A percentile compares a stretch with the other conserved stretches of the same genome.
Evolutionary conservation across 2,888 invertebrate genomes (phyloP).

Genomic region (Coenonympha glycerion): DNA sequence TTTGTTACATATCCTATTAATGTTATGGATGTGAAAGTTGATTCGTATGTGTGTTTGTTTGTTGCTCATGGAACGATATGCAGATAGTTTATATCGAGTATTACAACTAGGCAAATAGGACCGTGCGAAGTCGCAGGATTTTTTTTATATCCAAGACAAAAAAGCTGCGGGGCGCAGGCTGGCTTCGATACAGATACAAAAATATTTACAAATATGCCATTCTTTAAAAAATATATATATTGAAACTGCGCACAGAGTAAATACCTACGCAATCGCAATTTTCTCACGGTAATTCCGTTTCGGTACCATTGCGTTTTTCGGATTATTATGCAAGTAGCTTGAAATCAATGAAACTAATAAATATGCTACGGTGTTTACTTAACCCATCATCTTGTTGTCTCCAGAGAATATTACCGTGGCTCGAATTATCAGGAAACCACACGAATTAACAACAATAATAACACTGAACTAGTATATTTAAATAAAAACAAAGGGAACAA

Average conservation of each 20-base stretch:
- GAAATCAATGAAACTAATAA: conserved; percentile 15
- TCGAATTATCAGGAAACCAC: not conserved
- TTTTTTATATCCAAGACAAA: no score
- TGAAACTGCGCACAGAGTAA: not conserved
- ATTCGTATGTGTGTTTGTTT: no score
- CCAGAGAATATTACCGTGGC: conserved; percentile 2
- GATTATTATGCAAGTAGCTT: conserved; percentile 20
- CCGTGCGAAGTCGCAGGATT: no score
- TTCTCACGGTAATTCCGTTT: conserved; percentile 27
- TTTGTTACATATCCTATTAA: no score
- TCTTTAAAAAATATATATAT: not conserved
- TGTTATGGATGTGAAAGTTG: no score
- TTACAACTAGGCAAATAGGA: no score
- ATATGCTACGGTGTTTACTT: conserved; percentile 10
- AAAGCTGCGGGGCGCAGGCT: no score
- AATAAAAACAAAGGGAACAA: not conserved
- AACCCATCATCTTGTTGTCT: not conserved
- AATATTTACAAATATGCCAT: not conserved
- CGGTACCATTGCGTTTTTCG: conserved; percentile 23
- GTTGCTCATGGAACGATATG: no score
- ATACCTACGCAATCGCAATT: conserved; percentile 17
- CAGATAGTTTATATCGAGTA: no score
- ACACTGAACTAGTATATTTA: no score
- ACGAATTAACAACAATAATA: no score
- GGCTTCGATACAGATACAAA: no score